These are phyloP conservation scores for Ladona fulva DNA, from an alignment of 1,140 invertebrate species.

Conservation along the genomic window DNA sequence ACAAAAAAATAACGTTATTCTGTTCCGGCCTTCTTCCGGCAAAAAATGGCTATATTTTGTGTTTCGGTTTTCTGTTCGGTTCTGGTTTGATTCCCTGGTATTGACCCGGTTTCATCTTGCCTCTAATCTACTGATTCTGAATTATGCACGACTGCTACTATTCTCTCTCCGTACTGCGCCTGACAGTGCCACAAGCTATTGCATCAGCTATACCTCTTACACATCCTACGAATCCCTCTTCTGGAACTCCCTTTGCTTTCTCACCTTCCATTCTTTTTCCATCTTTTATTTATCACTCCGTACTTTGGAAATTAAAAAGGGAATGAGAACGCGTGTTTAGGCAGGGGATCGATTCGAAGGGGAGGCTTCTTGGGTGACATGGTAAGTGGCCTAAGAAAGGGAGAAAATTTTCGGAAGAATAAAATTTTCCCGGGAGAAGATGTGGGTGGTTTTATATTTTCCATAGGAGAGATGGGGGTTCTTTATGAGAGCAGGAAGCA, in stretches of 20 bases:
- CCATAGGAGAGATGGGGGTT: background rate
- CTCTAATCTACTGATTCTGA: too few relatives aligned
- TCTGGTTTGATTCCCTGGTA: too few relatives aligned
- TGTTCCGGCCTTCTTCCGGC: too few relatives aligned
- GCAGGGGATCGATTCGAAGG: background rate
- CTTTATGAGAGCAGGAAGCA: background rate
- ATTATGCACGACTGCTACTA: too few relatives aligned
- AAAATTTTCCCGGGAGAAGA: background rate
- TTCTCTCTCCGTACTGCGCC: too few relatives aligned
- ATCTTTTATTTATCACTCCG: background rate
- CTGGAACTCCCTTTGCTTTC: background rate
- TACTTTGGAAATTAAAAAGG: slow-evolving; percentile 4
- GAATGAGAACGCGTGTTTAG: background rate
- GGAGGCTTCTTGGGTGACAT: background rate
- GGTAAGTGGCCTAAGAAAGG: background rate
- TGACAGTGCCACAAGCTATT: background rate
- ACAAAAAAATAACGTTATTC: too few relatives aligned
- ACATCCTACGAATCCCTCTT: too few relatives aligned
- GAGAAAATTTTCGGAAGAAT: background rate
- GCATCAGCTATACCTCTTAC: too few relatives aligned
- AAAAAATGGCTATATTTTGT: too few relatives aligned
- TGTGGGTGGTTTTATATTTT: background rate
- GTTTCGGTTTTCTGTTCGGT: too few relatives aligned
- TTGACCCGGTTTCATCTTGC: too few relatives aligned
- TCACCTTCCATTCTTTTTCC: background rate